Percentiles rank a stretch among this genome's conserved stretches.
Evolutionary conservation across 2,888 invertebrate species (phyloP).

Genomic region (Carabus problematicus): DNA sequence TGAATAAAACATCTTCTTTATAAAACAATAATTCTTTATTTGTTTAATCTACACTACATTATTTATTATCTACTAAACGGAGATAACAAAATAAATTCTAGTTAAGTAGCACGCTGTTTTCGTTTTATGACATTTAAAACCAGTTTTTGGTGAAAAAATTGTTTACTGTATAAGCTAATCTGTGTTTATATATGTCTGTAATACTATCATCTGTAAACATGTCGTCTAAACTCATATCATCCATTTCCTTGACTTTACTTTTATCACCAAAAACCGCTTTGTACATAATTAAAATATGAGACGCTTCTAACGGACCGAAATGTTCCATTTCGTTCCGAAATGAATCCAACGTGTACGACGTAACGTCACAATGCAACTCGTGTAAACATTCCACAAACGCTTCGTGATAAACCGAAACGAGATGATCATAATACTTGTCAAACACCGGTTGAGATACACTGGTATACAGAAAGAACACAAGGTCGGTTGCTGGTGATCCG

Average conservation of each 20-base stretch:
- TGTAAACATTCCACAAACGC: conserved; percentile 57
- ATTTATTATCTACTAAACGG: too few species aligned
- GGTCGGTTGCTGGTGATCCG: conserved; percentile 61
- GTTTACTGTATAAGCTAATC: conserved; percentile 45
- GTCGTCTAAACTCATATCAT: conserved; percentile 51
- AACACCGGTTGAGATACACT: conserved; percentile 59
- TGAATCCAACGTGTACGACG: conserved; percentile 55
- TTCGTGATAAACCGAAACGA: conserved; percentile 61
- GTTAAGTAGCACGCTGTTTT: too few species aligned
- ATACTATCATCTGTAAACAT: conserved; percentile 42
- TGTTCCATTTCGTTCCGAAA: conserved; percentile 56
- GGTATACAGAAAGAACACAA: conserved; percentile 63
- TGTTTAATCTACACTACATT: background rate
- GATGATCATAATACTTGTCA: conserved; percentile 57
- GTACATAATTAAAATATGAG: conserved; percentile 58
- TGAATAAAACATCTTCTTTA: too few species aligned
- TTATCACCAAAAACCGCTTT: conserved; percentile 56
- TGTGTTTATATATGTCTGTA: conserved; percentile 46
- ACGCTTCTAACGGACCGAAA: conserved; percentile 55
- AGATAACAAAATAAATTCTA: too few species aligned
- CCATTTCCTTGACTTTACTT: conserved; percentile 53
- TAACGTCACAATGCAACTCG: conserved; percentile 49
- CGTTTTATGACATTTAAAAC: conserved; percentile 40
- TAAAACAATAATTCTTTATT: background rate
- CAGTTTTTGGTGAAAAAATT: conserved; percentile 48